Base-by-base conservation (phyloP, 2,888 invertebrate genomes). In the Ceratothoa steindachneri region DNA sequence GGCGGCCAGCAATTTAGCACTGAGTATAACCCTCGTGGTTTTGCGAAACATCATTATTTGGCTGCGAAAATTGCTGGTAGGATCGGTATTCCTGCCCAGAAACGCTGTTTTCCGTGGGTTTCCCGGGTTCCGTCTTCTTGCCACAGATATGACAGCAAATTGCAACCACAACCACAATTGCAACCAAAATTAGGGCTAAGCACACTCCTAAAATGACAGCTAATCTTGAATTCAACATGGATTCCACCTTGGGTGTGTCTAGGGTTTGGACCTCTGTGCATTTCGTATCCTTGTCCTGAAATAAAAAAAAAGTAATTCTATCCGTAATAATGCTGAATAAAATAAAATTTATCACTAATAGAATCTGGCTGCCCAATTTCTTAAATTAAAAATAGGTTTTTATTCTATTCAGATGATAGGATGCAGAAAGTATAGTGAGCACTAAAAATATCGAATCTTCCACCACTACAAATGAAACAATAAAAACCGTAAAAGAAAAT, bases 181-280 rank as follows among this genome's bases (percentile, higher is more conserved):
- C 67, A 69, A 80, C 77, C 27, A 82, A 72, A 52, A 81, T 80
- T 72, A 82, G 81, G 67, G 81, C 81, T 29, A 82, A 69, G 0
- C 81, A 81, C 24, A 77, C 74, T 67, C 80, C 80, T 51, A 80
- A 64, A 80, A 81, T 70, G 80, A 75, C 65, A 80, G 81, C 72
- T 30, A 80, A 51, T 12, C 77, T 68, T 31, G 74, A 72, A 71
- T 75, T 73, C 4, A 80, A 71, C 12, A 73, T 68, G 12, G 73
- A 71, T 22, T 73, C 68, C 5, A 70, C 65, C 19, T 73, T 73
- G 2, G 74, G 76, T 71, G 71, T 68, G 60, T 73, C 72, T 55
- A 77, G 69, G 15, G 80, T 80, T 30, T 74, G 31, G n/a, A 74
- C 76, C 1, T 74, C 70, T 0, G 71, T 74, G 65, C 80, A 80